Percentiles rank a stretch among this genome's conserved stretches.
These are phyloP conservation scores for Tinamus guttatus DNA, from an alignment of 2,113 vertebrate species.

Conservation along the genomic window DNA sequence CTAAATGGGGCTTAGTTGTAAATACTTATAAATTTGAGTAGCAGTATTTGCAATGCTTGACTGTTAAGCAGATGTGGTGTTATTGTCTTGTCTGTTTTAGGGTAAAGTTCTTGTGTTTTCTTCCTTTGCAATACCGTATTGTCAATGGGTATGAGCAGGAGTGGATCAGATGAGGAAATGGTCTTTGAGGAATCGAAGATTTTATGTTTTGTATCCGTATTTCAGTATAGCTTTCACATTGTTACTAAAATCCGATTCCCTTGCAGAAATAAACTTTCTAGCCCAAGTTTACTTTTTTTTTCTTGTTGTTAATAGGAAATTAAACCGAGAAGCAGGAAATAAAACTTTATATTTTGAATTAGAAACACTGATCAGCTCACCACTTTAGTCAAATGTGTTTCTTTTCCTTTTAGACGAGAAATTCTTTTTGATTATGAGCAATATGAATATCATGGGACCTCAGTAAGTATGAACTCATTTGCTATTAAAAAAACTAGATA, in stretches of 20 bases:
- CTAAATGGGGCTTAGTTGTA: background rate
- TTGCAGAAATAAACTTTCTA: background rate
- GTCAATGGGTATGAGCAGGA: background rate
- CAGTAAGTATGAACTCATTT: constrained; percentile 82
- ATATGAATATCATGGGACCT: constrained; percentile 96
- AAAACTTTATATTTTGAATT: background rate
- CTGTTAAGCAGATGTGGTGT: background rate
- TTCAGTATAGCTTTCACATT: background rate
- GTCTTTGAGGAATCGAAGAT: background rate
- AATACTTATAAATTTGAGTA: background rate
- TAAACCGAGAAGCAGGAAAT: no score
- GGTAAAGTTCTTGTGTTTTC: background rate
- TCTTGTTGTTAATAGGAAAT: background rate
- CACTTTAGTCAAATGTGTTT: background rate
- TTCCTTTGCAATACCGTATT: background rate
- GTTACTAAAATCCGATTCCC: background rate
- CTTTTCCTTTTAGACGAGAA: constrained; percentile 83
- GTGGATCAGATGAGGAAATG: background rate
- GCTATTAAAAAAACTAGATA: background rate
- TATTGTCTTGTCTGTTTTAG: background rate
- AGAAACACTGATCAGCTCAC: background rate
- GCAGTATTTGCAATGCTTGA: background rate
- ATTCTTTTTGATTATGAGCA: constrained; percentile 98
- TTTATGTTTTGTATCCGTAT: background rate
- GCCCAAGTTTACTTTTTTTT: background rate